Evolutionary conservation across 2,797 vertebrate species (phyloP).

Genomic region (Gallinago nigripennis): DNA sequence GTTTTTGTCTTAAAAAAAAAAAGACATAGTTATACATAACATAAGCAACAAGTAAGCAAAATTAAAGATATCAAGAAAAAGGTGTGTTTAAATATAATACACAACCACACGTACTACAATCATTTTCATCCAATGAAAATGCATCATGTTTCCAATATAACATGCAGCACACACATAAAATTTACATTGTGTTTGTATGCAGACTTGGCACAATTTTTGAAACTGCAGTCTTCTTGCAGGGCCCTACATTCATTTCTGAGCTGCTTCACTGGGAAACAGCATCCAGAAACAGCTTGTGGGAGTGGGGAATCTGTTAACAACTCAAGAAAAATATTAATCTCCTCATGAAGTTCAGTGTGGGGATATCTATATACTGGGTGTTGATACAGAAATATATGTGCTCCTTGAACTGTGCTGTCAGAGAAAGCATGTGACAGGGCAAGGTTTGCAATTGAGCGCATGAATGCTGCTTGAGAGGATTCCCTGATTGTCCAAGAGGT

Average conservation of each 20-base stretch:
- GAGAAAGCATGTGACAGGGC: not conserved
- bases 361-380: not conserved
- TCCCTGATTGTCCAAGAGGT: not conserved
- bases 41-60: conserved; percentile 13
- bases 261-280: not conserved
- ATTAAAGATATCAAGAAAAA: conserved; percentile 1
- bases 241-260: not conserved
- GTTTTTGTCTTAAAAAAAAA: not conserved
- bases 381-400: not conserved
- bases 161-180: conserved; percentile 45
- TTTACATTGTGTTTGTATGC: conserved; percentile 28
- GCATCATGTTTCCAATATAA: conserved; percentile 6
- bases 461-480: not conserved
- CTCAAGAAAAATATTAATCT: conserved; percentile 7
- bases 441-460: not conserved
- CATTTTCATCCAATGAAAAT: conserved; percentile 39
- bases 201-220: conserved; percentile 1
- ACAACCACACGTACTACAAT: not conserved
- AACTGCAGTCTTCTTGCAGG: not conserved
- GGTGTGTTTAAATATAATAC: not conserved
- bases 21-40: not conserved
- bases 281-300: not conserved
- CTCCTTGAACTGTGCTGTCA: not conserved
- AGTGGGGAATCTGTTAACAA: not conserved
- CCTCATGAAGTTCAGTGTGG: not conserved